These are phyloP conservation scores for Dolichomitus sp. DNA, from an alignment of 2,888 invertebrate species.

Conservation along the genomic window DNA sequence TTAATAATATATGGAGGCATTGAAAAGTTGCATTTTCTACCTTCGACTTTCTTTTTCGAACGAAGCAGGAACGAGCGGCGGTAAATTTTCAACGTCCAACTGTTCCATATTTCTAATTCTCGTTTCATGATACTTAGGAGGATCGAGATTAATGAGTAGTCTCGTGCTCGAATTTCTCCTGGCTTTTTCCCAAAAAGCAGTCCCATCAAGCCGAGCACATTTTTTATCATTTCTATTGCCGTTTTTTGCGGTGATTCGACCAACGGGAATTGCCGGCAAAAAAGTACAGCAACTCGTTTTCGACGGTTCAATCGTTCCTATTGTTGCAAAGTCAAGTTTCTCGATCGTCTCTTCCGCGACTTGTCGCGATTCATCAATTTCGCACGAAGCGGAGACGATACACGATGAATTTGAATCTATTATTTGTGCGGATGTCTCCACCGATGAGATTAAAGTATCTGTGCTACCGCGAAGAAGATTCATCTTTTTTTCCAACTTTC, in stretches of 20 bases:
- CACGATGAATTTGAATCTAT: conserved; percentile 33
- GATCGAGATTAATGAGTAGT: conserved; percentile 72
- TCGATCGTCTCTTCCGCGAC: conserved; percentile 72
- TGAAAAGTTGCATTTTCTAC: conserved; percentile 59
- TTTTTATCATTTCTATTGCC: conserved; percentile 7
- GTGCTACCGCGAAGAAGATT: conserved; percentile 74
- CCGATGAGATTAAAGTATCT: conserved; percentile 74
- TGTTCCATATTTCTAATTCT: conserved; percentile 24
- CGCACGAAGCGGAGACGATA: conserved; percentile 3
- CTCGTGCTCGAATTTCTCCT: conserved; percentile 66
- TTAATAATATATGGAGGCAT: conserved; percentile 2
- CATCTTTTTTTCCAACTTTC: conserved; percentile 67
- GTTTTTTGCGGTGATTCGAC: conserved; percentile 36
- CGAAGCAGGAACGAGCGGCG: conserved; percentile 70
- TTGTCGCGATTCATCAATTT: conserved; percentile 38
- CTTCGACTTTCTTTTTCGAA: conserved; percentile 60
- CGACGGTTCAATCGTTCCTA: conserved; percentile 28
- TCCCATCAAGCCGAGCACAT: not conserved
- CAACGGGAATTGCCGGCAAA: conserved; percentile 69
- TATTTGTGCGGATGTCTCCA: conserved; percentile 66
- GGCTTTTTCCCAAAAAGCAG: conserved; percentile 72
- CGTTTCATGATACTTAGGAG: conserved; percentile 45
- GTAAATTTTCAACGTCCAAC: conserved; percentile 70
- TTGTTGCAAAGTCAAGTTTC: conserved; percentile 3
- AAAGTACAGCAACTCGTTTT: conserved; percentile 42